These are phyloP conservation scores for Drosophila mayri DNA, from an alignment of 1,140 invertebrate species.

Conservation along the genomic window DNA sequence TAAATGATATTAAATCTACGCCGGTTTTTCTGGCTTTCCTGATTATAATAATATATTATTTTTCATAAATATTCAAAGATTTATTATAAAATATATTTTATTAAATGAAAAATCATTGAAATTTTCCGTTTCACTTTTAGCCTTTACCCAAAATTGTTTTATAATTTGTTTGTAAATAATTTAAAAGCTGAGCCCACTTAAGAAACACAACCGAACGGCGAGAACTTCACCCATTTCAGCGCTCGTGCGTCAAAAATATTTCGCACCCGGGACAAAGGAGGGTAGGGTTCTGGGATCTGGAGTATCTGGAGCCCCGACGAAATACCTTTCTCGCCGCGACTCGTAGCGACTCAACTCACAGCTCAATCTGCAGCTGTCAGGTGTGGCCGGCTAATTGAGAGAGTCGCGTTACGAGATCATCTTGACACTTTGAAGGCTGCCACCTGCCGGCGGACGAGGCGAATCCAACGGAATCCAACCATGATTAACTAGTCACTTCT, in stretches of 20 bases:
- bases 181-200: background rate
- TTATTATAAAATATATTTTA: background rate
- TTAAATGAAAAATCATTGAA: background rate
- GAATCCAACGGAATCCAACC: conserved; percentile 21
- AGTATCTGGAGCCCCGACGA: conserved; percentile 30
- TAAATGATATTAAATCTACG: too few relatives aligned
- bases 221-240: conserved; percentile 4
- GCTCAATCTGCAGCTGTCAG: conserved; percentile 54
- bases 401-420: conserved; percentile 56
- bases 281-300: conserved; percentile 13
- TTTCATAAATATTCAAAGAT: too few relatives aligned
- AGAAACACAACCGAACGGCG: background rate
- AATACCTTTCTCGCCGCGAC: conserved; percentile 31
- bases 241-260: conserved; percentile 39
- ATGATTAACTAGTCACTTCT: conserved; percentile 48
- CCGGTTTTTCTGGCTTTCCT: background rate
- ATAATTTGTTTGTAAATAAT: conserved; percentile 3
- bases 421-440: conserved; percentile 40
- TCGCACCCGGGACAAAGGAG: conserved; percentile 2
- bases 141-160: background rate
- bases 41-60: too few relatives aligned
- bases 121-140: background rate
- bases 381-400: conserved; percentile 53
- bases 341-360: conserved; percentile 22
- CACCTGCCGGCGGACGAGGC: conserved; percentile 45